Base-by-base conservation (phyloP, 1,140 invertebrate genomes). In the Eufriesea mexicana region DNA sequence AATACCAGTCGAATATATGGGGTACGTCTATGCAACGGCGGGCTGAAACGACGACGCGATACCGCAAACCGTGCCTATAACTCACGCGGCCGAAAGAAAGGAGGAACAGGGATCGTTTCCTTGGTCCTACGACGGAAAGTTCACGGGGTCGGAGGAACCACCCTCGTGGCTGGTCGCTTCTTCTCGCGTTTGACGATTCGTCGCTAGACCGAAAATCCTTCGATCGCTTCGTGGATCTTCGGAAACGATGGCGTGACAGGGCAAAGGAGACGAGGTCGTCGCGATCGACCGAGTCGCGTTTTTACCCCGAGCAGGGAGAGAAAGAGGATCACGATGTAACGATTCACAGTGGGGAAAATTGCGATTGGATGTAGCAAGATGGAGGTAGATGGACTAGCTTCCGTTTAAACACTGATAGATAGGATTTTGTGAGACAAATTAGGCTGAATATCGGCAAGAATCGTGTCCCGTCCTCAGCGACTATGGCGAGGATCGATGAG, bases 41-140 rank as follows among this genome's bases (percentile, higher is more conserved):
- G 61, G 10, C 47, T 70, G 75, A 73, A 72, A 85, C 76, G 86
- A 88, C 76, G 81, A 71, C 74, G 79, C 74, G 85, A 88, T 85
- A 87, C 86, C 84, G 75, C 75, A 88, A 85, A 79, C 87, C 79
- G 76, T 85, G 88, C 79, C 76, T 88, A 89, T 85, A 88, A 89
- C 79, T 89, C 87, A 85, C 83, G 45, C 77, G 66, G 54, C n/a
- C n/a, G 86, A 78, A 68, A 76, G 54, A 59, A 64, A 72, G 59
- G 14, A 57, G 18, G 7, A 6, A 14, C 16, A 42, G 61, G 42
- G 45, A 73, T 80, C 78, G 57, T 64, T 80, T 47, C 59, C 42
- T 20, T 82, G 35, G 42, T 85, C n/a, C 66, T n/a, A 42, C 25
- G 20, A 45, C 25, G 42, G n/a, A 61, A 35, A 73, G 84, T 78